phyloP scores from a whole-genome alignment of 2,797 vertebrate genomes.

The Ceryle rudis region DNA sequence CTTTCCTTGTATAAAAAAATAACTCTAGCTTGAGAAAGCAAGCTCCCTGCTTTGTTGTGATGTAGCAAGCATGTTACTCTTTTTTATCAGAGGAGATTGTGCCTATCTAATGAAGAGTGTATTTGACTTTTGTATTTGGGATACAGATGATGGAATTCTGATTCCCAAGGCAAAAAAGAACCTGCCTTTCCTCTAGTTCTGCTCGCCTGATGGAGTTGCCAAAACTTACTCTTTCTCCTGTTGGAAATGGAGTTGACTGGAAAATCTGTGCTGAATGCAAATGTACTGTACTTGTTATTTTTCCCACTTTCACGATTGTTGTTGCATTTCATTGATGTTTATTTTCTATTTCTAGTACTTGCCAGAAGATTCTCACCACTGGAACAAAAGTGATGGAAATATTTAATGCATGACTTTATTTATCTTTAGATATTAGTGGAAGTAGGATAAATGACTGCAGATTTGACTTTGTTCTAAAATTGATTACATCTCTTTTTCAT shows the following conservation, averaged over 20 bases:
- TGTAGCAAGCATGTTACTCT: not conserved
- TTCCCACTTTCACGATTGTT: not conserved
- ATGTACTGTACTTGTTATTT: not conserved
- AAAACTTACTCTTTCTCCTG: not conserved
- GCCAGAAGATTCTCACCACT: not conserved
- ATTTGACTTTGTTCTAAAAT: constrained; percentile 14
- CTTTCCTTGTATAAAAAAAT: not conserved
- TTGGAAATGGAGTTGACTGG: not conserved
- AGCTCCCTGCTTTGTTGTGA: not conserved
- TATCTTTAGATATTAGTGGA: not conserved
- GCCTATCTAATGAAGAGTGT: not conserved
- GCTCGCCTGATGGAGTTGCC: not conserved
- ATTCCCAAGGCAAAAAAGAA: not conserved
- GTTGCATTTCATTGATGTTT: not conserved
- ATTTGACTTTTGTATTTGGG: not conserved
- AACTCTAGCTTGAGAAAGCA: not conserved
- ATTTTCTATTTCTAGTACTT: not conserved
- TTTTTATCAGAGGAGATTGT: not conserved
- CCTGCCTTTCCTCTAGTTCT: not conserved
- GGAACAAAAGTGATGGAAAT: not conserved
- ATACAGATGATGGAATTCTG: not conserved
- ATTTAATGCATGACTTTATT: not conserved
- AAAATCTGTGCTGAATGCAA: not conserved
- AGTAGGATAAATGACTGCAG: not conserved
- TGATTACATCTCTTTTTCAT: constrained; percentile 54